Evolutionary conservation across 2,797 vertebrate genomes (phyloP).

Genomic region (Paratrypauchen microcephalus): DNA sequence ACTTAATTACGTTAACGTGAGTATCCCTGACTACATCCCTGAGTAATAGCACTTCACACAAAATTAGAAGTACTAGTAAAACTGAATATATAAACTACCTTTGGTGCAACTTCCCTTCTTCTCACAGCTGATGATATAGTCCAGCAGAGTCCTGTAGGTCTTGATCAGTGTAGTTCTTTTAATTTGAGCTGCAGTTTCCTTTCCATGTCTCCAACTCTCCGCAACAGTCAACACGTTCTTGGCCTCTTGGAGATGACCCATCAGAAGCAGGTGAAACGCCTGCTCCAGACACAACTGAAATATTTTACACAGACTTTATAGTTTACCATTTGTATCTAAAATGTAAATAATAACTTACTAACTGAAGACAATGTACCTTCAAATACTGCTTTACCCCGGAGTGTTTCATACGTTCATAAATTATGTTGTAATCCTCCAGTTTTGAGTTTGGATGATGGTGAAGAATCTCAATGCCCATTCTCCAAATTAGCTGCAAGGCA

Average conservation of each 20-base stretch:
- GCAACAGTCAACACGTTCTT: slow-evolving; percentile 77
- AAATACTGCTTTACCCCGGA: slow-evolving; percentile 82
- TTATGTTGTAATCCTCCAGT: slow-evolving; percentile 78
- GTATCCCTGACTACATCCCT: too few species aligned
- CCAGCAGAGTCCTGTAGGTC: slow-evolving; percentile 86
- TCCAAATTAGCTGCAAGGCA: slow-evolving; percentile 83
- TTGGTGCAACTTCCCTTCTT: slow-evolving; percentile 65
- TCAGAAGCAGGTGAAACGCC: slow-evolving; percentile 81
- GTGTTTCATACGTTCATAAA: slow-evolving; percentile 89
- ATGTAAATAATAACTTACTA: neutral
- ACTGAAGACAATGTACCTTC: slow-evolving; percentile 67
- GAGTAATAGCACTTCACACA: too few species aligned
- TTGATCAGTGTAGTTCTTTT: slow-evolving; percentile 79
- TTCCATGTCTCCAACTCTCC: slow-evolving; percentile 87
- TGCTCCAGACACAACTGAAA: slow-evolving; percentile 88
- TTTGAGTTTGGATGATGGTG: slow-evolving; percentile 81
- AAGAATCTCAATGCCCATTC: slow-evolving; percentile 86
- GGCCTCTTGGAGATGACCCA: slow-evolving; percentile 81
- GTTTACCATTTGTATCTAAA: neutral
- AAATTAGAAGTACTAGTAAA: neutral
- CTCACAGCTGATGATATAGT: slow-evolving; percentile 85
- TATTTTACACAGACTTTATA: neutral
- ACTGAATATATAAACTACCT: slow-evolving; percentile 58
- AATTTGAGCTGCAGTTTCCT: slow-evolving; percentile 68
- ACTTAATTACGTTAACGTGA: too few species aligned